phyloP scores from a whole-genome alignment of 2,797 vertebrate genomes.

The Otus scops region DNA sequence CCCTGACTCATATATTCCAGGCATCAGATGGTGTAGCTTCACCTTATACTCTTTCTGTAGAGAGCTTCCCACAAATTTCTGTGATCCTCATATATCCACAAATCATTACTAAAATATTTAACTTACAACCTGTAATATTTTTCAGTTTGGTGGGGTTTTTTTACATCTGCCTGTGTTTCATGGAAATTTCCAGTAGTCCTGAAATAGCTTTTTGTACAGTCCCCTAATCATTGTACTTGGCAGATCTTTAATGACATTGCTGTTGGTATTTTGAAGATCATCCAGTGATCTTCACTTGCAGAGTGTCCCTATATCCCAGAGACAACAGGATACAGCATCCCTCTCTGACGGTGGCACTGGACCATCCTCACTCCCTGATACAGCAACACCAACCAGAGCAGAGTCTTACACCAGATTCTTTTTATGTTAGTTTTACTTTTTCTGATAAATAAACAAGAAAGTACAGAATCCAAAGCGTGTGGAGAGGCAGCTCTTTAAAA shows the following conservation, averaged over 20 bases:
- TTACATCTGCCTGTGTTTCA: fast-evolving
- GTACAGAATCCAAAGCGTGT: neutral
- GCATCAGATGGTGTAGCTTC: neutral
- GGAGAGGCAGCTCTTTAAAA: neutral
- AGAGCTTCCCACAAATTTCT: neutral
- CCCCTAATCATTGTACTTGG: neutral
- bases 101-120: neutral
- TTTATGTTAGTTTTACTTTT: neutral
- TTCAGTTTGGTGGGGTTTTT: neutral
- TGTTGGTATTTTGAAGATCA: neutral
- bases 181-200: slow-evolving; percentile 11
- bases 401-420: neutral
- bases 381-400: neutral
- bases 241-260: slow-evolving; percentile 12
- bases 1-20: neutral
- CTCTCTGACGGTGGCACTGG: neutral
- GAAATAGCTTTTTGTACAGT: neutral
- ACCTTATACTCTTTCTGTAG: neutral
- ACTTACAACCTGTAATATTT: neutral
- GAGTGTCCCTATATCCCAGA: neutral
- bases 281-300: neutral
- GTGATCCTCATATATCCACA: neutral
- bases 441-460: neutral
- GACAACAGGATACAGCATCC: neutral
- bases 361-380: neutral